These are phyloP conservation scores for Cheilosia vulpina DNA, from an alignment of 2,888 invertebrate genomes.

Conservation along the genomic window DNA sequence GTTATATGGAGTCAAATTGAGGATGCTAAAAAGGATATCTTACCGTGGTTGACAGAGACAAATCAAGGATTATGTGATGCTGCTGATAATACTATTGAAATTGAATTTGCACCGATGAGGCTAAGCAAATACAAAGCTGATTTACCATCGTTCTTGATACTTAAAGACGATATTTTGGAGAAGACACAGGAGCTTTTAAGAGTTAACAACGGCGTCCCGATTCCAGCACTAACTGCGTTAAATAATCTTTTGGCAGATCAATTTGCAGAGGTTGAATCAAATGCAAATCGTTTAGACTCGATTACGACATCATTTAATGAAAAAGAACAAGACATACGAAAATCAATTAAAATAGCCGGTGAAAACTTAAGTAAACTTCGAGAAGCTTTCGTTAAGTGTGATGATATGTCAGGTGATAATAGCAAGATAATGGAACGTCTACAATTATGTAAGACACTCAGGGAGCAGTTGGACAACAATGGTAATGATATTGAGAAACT, in stretches of 20 bases:
- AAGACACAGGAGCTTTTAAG: constrained; percentile 92
- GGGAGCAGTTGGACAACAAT: constrained; percentile 88
- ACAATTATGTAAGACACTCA: constrained; percentile 89
- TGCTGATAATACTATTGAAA: constrained; percentile 90
- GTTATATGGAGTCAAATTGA: constrained; percentile 97
- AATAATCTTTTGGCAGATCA: constrained; percentile 89
- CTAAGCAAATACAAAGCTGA: constrained; percentile 94
- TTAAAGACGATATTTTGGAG: constrained; percentile 90
- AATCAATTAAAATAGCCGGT: constrained; percentile 88
- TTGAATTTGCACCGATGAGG: constrained; percentile 90
- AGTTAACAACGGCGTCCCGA: constrained; percentile 88
- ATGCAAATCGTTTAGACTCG: constrained; percentile 90
- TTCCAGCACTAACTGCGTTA: constrained; percentile 88
- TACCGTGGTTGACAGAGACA: constrained; percentile 93
- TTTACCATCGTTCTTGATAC: constrained; percentile 89
- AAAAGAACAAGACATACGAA: constrained; percentile 89
- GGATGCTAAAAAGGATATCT: constrained; percentile 91
- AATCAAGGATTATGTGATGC: constrained; percentile 90
- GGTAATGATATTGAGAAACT: constrained; percentile 88
- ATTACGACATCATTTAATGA: constrained; percentile 90
- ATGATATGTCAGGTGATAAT: constrained; percentile 95
- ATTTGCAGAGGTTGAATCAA: constrained; percentile 89
- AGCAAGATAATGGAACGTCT: constrained; percentile 91
- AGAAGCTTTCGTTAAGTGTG: constrained; percentile 94
- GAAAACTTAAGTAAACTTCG: constrained; percentile 89